Evolutionary conservation across 1,140 invertebrate genomes (phyloP), one percentile per base, ranked within the genome.

Genomic region (Lepidostoma basale): DNA sequence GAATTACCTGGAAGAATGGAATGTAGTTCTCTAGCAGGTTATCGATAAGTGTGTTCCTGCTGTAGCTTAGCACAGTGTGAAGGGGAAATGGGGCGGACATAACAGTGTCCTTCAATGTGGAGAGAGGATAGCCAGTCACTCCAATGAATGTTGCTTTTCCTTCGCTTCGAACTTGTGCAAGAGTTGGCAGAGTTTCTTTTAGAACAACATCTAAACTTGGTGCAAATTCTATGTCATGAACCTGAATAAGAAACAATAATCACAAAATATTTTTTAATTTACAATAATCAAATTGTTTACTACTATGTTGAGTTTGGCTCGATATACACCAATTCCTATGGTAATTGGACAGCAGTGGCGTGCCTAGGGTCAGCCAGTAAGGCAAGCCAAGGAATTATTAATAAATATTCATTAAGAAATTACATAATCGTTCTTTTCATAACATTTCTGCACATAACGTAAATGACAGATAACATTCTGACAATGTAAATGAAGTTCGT

Each of bases 201-300:
- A 96, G 72, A 5, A 98, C 85, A 26, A 92, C 82, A 26, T 95
- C 88, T 2, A 90, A 76, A 65, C 85, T 87, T n/a, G 88, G 85
- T 1, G 92, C 91, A 79, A 96, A 98, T 76, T 97, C 95, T 47
- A 94, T 84, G 76, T 98, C 96, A 75, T 98, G 95, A 26, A 96
- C 86, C 92, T 97, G 77, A 33, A 78, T 75, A 59, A 59, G 69
- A 59, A 1, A 18, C 28, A 62, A 62, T 30, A 28, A 49, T 63
- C 22, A 18, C 14, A 42, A 30, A 28, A 16, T 20, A 36, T 12
- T 3, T 36, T 44, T 40, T 39, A 14, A 36, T 16, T n/a, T n/a
- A n/a, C n/a, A n/a, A n/a, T n/a, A n/a, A n/a, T n/a, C n/a, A n/a
- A n/a, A n/a, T n/a, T n/a, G n/a, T n/a, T n/a, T n/a, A n/a, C n/a